phyloP scores from a whole-genome alignment of 23 tunicate species.

The Halocynthia roretzi region DNA sequence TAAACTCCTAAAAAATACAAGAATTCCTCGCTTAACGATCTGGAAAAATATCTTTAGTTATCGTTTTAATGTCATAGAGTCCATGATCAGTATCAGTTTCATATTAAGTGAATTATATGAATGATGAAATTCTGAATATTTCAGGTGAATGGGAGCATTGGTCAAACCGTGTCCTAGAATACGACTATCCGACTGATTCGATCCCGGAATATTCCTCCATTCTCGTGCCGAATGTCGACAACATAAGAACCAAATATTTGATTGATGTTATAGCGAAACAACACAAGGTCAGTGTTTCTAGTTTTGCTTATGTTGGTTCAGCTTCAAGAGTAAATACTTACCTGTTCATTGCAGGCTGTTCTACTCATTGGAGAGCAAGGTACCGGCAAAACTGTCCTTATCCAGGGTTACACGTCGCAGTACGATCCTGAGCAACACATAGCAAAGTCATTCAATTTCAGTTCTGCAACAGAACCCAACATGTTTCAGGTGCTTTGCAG shows the following conservation, averaged over 20 bases:
- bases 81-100: no score
- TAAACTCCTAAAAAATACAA: neutral
- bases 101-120: no score
- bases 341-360: constrained; percentile 51
- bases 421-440: constrained; percentile 85
- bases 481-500: constrained; percentile 72
- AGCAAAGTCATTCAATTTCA: constrained; percentile 95
- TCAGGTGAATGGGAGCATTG: constrained; percentile 98
- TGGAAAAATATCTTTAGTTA: no score
- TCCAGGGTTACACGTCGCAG: constrained; percentile 85
- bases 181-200: constrained; percentile 72
- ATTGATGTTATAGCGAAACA: constrained; percentile 95
- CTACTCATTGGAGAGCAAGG: constrained; percentile 99
- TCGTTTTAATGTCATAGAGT: no score
- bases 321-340: no score
- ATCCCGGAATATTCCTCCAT: constrained; percentile 94
- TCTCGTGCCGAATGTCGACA: constrained; percentile 97
- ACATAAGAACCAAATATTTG: constrained; percentile 90
- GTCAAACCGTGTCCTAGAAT: constrained; percentile 81
- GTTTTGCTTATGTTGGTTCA: no score
- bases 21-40: no score
- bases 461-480: constrained; percentile 98
- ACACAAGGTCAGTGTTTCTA: constrained; percentile 36
- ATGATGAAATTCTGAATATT: neutral
- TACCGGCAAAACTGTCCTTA: constrained; percentile 97